Base-by-base conservation (phyloP, 2,797 vertebrate genomes). In the Scolopax rusticola region DNA sequence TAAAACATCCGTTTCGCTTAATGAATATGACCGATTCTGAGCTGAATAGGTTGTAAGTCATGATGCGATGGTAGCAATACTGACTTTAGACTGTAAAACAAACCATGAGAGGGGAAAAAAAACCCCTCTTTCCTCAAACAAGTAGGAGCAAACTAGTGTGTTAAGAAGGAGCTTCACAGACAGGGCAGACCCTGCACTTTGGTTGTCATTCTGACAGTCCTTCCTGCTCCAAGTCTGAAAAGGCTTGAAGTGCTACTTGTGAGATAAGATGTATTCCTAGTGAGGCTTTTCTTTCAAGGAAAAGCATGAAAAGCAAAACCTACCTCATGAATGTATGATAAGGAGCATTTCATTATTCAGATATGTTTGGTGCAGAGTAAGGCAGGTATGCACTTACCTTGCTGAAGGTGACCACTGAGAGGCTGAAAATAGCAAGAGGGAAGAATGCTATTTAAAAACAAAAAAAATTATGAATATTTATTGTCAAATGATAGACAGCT, bases 21-120 rank as follows among this genome's bases (percentile, higher is more conserved):
- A 36, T 25, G 20, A 76, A 28, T 81, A 19, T 65, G 63, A 69
- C 51, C 43, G 45, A 71, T 85, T 83, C 78, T 85, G 83, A 78
- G 36, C 36, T 60, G 23, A 32, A 10, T 45, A 43, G 27, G n/a
- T 69, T 87, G 2, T 43, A 83, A 68, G 38, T 57, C 28, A 14
- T 41, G 28, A 61, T 60, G 12, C 9, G 11, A 23, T 32, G 25
- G 32, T 67, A 81, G 32, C 36, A 76, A 11, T 76, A 75, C 41
- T 93, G 56, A 76, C 40, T 88, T 87, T 23, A 79, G 36, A 51
- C 60, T 67, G 51, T 75, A 41, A 43, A 81, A 57, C 20, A 86
- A 65, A 78, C 12, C 1, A 0, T 12, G 6, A 9, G 9, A 6
- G 33, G 33, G 5, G 3, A 1, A 2, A 1, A 4, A 33, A 1